Percentiles rank a stretch among this genome's conserved stretches.
Evolutionary conservation across 2,888 invertebrate genomes (phyloP).

Genomic region (Oscheius sp.): DNA sequence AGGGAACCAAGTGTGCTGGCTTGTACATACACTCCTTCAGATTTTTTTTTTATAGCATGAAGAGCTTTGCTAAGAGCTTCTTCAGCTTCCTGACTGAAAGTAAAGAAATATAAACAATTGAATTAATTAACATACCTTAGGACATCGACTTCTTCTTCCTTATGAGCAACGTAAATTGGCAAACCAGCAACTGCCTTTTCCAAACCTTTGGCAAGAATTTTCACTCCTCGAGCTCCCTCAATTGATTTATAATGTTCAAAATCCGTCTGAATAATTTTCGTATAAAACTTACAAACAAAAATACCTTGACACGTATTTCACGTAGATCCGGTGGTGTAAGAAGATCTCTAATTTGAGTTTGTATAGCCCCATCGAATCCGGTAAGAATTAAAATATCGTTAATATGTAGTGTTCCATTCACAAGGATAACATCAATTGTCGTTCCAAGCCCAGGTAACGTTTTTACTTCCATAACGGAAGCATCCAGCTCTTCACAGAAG

Average conservation of each 20-base stretch:
- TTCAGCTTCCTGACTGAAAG: conserved; percentile 81
- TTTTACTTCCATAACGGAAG: conserved; percentile 78
- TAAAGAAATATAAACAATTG: neutral
- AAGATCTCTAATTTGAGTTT: conserved; percentile 93
- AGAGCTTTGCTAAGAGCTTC: conserved; percentile 87
- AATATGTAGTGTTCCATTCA: conserved; percentile 90
- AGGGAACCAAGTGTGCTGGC: conserved; percentile 98
- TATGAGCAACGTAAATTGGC: conserved; percentile 88
- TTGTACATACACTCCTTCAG: conserved; percentile 97
- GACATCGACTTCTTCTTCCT: conserved; percentile 91
- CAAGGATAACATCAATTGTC: conserved; percentile 96
- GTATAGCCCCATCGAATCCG: conserved; percentile 97
- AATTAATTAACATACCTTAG: conserved; percentile 72
- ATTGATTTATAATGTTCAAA: conserved; percentile 94
- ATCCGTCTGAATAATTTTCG: conserved; percentile 70
- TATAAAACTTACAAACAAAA: neutral
- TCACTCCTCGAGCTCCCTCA: conserved; percentile 95
- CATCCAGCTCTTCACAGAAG: conserved; percentile 86
- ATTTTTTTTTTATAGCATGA: conserved; percentile 87
- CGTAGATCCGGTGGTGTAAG: conserved; percentile 98
- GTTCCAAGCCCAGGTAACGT: conserved; percentile 95
- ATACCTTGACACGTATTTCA: conserved; percentile 92
- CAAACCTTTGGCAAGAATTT: conserved; percentile 92
- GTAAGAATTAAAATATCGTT: conserved; percentile 94
- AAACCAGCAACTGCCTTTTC: conserved; percentile 90